Evolutionary conservation across 2,797 vertebrate species (phyloP).

Genomic region (Lemur catta): DNA sequence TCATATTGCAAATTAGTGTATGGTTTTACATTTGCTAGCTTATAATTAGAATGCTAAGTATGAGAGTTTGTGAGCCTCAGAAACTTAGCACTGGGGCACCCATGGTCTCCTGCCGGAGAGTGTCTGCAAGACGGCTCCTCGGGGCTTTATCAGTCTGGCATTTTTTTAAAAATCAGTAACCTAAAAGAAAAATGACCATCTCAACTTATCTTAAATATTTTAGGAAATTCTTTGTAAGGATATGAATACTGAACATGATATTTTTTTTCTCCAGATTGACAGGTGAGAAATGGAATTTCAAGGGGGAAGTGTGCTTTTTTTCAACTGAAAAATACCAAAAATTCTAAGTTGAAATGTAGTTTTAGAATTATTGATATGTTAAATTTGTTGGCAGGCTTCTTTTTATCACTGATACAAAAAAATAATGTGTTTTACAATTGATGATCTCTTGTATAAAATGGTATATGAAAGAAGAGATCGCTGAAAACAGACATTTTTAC

Average conservation of each 20-base stretch:
- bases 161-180: background rate
- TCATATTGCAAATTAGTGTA: background rate
- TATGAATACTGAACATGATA: background rate
- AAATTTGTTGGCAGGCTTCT: background rate
- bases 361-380: background rate
- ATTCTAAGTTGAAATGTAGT: background rate
- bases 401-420: background rate
- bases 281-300: background rate
- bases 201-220: background rate
- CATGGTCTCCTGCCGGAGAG: background rate
- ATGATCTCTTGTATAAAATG: background rate
- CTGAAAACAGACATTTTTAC: background rate
- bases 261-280: background rate
- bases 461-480: background rate
- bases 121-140: background rate
- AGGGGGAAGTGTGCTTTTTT: background rate
- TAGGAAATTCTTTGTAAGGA: background rate
- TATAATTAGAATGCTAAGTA: background rate
- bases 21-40: background rate
- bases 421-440: background rate
- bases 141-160: background rate
- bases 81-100: background rate
- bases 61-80: background rate
- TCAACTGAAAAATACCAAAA: background rate
- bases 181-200: background rate